Percentiles rank a stretch among this genome's conserved stretches.
These are phyloP conservation scores for Dipodomys spectabilis DNA, from an alignment of 2,113 vertebrate species.

Conservation along the genomic window DNA sequence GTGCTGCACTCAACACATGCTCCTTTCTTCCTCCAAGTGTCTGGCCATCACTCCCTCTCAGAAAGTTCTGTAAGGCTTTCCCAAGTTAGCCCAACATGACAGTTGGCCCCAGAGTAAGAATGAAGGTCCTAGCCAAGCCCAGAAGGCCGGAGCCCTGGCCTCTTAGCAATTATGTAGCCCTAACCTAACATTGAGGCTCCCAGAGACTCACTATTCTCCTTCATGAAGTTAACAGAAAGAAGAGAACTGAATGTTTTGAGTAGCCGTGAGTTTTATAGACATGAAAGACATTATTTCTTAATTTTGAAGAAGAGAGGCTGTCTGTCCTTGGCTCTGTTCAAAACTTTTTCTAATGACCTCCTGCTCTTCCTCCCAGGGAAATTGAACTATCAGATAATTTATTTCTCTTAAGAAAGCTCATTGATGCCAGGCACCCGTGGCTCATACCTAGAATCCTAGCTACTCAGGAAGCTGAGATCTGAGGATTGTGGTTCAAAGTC, in stretches of 20 bases:
- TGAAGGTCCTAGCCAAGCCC: not conserved
- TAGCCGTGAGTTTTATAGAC: not conserved
- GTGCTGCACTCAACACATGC: not conserved
- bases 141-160: not conserved
- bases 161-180: not conserved
- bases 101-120: not conserved
- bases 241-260: not conserved
- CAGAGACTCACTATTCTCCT: not conserved
- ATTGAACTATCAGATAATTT: not conserved
- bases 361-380: slow-evolving; percentile 7
- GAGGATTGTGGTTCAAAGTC: too few relatives aligned
- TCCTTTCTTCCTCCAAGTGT: not conserved
- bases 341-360: not conserved
- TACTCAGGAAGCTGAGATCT: too few relatives aligned
- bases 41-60: not conserved
- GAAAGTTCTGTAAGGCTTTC: not conserved
- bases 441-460: too few relatives aligned
- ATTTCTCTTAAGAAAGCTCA: slow-evolving; percentile 14
- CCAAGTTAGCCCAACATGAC: not conserved
- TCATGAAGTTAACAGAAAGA: not conserved
- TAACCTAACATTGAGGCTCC: not conserved
- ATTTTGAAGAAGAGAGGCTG: not conserved
- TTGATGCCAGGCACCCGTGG: too few relatives aligned
- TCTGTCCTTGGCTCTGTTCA: not conserved
- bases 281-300: not conserved